Evolutionary conservation across 2,888 invertebrate species (phyloP).

Genomic region (Lepidocyrtinus sp.): DNA sequence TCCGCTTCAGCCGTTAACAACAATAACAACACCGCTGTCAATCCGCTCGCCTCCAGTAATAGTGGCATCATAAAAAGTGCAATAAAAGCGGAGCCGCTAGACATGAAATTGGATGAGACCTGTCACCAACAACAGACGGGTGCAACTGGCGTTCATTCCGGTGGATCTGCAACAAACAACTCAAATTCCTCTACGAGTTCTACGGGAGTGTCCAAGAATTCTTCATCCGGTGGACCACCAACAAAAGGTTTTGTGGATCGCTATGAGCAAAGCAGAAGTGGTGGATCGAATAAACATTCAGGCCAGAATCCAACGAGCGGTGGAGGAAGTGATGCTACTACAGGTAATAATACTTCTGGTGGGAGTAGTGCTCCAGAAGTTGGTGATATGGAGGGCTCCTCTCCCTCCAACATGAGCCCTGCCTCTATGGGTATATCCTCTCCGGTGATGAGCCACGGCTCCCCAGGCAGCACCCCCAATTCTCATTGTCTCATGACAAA

Average conservation of each 20-base stretch:
- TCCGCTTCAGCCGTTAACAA: constrained; percentile 42
- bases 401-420: constrained; percentile 62
- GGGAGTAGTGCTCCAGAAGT: constrained; percentile 1
- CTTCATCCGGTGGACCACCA: constrained; percentile 52
- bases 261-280: constrained; percentile 43
- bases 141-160: constrained; percentile 55
- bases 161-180: constrained; percentile 45
- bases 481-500: constrained; percentile 62
- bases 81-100: constrained; percentile 70
- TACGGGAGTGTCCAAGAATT: background rate
- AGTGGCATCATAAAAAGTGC: constrained; percentile 65
- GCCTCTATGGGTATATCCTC: constrained; percentile 66
- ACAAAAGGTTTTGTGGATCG: constrained; percentile 58
- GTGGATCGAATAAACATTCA: constrained; percentile 29
- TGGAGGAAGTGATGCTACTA: constrained; percentile 33
- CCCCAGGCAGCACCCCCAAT: constrained; percentile 57
- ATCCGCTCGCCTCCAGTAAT: constrained; percentile 35
- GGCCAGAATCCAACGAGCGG: constrained; percentile 22
- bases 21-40: constrained; percentile 39
- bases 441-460: constrained; percentile 56
- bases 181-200: constrained; percentile 30
- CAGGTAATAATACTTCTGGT: constrained; percentile 23
- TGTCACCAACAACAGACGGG: constrained; percentile 63
- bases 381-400: constrained; percentile 50
- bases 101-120: constrained; percentile 68